phyloP scores from a whole-genome alignment of 2,888 invertebrate species.

The Eucriotettix oculatus region DNA sequence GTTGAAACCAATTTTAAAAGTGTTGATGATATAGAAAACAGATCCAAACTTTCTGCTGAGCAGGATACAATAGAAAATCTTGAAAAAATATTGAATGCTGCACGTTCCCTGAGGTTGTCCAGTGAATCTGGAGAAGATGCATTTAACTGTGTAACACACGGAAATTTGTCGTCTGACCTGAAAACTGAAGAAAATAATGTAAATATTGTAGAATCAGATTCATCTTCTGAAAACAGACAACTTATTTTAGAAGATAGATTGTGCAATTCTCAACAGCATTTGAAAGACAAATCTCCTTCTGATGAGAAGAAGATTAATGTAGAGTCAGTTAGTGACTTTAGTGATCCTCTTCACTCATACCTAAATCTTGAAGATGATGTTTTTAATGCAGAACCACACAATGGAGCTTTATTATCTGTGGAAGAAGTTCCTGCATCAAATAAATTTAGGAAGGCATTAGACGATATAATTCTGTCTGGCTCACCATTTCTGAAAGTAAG shows the following conservation, averaged over 20 bases:
- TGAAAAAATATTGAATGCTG: too few species aligned
- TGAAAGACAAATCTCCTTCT: constrained; percentile 10
- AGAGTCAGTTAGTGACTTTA: constrained; percentile 55
- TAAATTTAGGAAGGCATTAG: constrained; percentile 55
- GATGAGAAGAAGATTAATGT: constrained; percentile 9
- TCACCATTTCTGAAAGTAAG: constrained; percentile 61
- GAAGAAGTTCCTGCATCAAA: constrained; percentile 44
- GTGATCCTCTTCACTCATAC: constrained; percentile 60
- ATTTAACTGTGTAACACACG: background rate
- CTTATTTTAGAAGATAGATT: background rate
- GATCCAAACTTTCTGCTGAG: constrained; percentile 20
- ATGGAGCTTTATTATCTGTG: constrained; percentile 21
- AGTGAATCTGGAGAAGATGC: too few species aligned
- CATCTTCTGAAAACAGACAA: background rate
- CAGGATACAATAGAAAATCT: constrained; percentile 9
- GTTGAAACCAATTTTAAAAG: background rate
- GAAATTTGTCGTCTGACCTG: background rate
- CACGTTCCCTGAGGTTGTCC: background rate
- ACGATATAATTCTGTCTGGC: constrained; percentile 57
- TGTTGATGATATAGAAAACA: constrained; percentile 22
- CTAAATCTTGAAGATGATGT: constrained; percentile 31
- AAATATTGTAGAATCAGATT: background rate
- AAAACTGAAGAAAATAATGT: background rate
- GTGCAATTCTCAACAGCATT: background rate
- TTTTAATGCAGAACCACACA: background rate